Base-by-base conservation (phyloP, 2,113 vertebrate species). In the Takifugu flavidus region DNA sequence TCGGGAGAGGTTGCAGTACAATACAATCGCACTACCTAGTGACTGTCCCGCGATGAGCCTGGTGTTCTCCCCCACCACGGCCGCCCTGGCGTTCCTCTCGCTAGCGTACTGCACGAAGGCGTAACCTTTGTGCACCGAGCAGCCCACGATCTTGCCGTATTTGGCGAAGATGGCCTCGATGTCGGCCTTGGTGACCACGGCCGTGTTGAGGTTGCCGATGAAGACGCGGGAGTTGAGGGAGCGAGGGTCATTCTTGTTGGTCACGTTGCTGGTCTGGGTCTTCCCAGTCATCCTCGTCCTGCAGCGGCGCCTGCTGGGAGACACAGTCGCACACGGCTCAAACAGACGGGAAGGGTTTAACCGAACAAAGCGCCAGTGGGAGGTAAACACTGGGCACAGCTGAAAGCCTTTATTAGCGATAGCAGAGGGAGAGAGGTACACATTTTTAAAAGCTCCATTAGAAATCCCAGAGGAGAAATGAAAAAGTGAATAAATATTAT, bases 161-260 rank as follows among this genome's bases (percentile, higher is more conserved):
- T 98, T 98, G 13, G 94, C 91, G 66, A 98, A 98, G 86, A 98
- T 95, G 1, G 92, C 93, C 79, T 98, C 96, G 2, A 98, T 97
- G 89, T 98, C 95, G 0, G 88, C 88, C 83, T 98, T 98, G 86
- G 94, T 95, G 71, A 98, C 95, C 69, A 96, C 94, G 14, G 95
- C 93, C 25, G 96, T 98, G 77, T 98, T 98, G 79, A 98, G 92
- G 72, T 98, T 98, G 60, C 96, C 96, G 0, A 98, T 98, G 88
- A 98, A 98, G 74, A 98, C 96, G 44, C 96, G 92, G 29, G 96
- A 98, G 88, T 98, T 98, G 90, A 98, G 93, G 71, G 96, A 98
- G 72, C 93, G 94, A 0, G 95, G 94, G 83, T 98, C 96, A 3
- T 96, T 98, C 92, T 97, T 98, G 86, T 98, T 98, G 86, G 96